Evolutionary conservation across 2,797 vertebrate species (phyloP).

Genomic region (Mareca penelope): DNA sequence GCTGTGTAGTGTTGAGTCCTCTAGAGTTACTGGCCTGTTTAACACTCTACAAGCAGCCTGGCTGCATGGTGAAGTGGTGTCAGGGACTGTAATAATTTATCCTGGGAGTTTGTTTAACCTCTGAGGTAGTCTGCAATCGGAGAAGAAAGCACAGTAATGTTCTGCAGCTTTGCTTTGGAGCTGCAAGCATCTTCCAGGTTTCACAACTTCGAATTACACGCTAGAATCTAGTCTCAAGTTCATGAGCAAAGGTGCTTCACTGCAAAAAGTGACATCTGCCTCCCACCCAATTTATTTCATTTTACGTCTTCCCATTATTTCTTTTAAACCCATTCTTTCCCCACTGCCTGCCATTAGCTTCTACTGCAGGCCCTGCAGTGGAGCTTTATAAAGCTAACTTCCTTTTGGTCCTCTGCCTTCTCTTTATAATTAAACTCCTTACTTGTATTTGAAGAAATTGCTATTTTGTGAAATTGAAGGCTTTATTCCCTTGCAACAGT

Average conservation of each 20-base stretch:
- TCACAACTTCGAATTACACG: fast-evolving
- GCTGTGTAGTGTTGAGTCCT: neutral
- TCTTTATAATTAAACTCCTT: neutral
- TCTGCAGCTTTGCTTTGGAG: neutral
- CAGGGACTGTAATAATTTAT: neutral
- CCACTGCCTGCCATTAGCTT: neutral
- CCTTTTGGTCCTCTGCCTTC: neutral
- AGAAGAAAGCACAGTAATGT: neutral
- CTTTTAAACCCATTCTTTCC: neutral
- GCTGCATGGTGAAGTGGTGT: neutral
- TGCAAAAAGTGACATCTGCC: neutral
- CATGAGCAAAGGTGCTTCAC: neutral
- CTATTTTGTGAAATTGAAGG: neutral
- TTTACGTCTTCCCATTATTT: neutral
- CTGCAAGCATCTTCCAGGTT: neutral
- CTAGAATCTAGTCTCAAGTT: neutral
- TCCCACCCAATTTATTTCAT: neutral
- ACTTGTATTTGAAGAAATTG: neutral
- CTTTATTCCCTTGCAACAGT: neutral
- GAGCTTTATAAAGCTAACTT: neutral
- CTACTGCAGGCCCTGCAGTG: neutral
- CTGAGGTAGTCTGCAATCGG: neutral
- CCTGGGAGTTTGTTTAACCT: neutral
- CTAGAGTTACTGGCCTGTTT: neutral
- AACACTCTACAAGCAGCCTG: neutral